A percentile compares a stretch with the other conserved stretches of the same genome.
Evolutionary conservation across 2,113 vertebrate genomes (phyloP).

Genomic region (Sapayoa aenigma): DNA sequence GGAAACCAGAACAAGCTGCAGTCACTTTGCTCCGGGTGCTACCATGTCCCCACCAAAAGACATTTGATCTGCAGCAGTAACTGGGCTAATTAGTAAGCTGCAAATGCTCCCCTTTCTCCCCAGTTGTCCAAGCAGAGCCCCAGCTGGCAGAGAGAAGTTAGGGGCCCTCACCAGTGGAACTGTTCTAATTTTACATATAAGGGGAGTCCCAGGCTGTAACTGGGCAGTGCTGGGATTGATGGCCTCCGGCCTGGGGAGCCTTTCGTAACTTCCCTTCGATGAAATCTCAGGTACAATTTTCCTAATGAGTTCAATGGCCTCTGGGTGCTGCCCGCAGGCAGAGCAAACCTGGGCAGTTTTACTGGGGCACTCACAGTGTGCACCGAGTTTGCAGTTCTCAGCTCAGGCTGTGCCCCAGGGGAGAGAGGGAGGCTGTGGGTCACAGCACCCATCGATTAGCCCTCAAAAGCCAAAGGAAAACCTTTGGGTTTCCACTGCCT

Average conservation of each 20-base stretch:
- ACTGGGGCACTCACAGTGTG: accelerated
- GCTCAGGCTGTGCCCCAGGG: neutral
- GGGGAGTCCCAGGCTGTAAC: neutral
- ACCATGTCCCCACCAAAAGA: neutral
- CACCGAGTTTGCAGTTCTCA: neutral
- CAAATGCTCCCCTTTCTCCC: neutral
- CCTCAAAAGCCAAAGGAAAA: neutral
- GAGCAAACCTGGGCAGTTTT: neutral
- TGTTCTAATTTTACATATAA: neutral
- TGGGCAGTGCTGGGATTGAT: neutral
- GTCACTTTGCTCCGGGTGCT: neutral
- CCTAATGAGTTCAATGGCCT: neutral
- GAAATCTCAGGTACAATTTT: neutral
- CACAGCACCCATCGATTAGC: neutral
- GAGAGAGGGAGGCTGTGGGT: neutral
- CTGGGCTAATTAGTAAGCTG: neutral
- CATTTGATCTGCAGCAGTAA: neutral
- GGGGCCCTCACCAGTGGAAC: neutral
- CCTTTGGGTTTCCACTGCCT: neutral
- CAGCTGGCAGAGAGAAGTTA: neutral
- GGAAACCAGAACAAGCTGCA: neutral
- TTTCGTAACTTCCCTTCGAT: neutral
- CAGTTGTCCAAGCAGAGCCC: neutral
- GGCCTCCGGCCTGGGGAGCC: neutral
- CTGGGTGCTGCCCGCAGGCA: accelerated